Evolutionary conservation across 2,113 vertebrate species (phyloP), one percentile per base, ranked within the genome.

Genomic region (Gymnarchus niloticus): DNA sequence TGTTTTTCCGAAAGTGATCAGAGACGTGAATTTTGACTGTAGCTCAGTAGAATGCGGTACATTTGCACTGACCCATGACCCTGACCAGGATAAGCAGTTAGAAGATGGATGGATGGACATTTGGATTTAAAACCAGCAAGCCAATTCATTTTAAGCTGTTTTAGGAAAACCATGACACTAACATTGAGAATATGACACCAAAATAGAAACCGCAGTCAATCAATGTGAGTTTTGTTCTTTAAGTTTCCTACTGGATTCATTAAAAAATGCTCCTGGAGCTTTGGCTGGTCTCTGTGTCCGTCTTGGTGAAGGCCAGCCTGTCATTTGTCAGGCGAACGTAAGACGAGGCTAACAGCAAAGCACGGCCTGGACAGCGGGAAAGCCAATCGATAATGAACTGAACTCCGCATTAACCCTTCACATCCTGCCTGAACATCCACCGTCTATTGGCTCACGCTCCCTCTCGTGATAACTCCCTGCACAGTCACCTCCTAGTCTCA

Each of bases 401-500:
- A 9, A 33, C 33, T 41, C 33, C 2, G 65, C 33, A 73, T 73
- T 73, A 73, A 73, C 65, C 44, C 76, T 7, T 78, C 21, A 78
- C 44, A 44, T 7, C 23, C 7, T 41, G 44, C 37, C 76, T 17
- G 37, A 54, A 7, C 14, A 14, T 48, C 76, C 9, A 2, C 21
- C 23, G 44, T 21, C 10, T 4, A 76, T 28, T 41, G 52, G 6
- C 52, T 54, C 28, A 37, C 37, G 41, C 44, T 78, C 33, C 76
- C 44, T 48, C 76, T 41, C 8, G 17, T 48, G 37, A 21, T 78
- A 21, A 19, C 9, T 48, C 44, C 76, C 44, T n/a, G 76, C 23
- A 23, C 57, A 78, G 76, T 78, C 76, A 78, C 41, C 76, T 78
- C 41, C 17, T 48, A 78, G 76, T 48, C 44, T 78, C 76, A 48